Percentiles rank a stretch among this genome's conserved stretches.
phyloP scores from a whole-genome alignment of 2,888 invertebrate genomes.

The Drosophila acutilabella region DNA sequence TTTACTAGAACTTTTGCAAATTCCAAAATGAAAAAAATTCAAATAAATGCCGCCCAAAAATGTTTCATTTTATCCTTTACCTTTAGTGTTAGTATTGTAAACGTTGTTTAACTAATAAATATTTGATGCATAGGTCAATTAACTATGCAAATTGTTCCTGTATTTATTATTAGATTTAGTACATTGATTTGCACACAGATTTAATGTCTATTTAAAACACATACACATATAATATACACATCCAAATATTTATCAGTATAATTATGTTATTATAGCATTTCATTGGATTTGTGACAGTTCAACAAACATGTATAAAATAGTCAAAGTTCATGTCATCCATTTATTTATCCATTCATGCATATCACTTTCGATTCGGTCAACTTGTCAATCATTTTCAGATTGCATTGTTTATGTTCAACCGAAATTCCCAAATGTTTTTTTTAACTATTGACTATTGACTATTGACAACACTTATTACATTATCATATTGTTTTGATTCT shows the following conservation, averaged over 20 bases:
- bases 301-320: conserved; percentile 1
- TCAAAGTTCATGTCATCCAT: background rate
- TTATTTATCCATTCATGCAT: conserved; percentile 6
- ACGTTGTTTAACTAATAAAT: conserved; percentile 5
- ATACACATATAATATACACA: conserved; percentile 9
- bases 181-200: conserved; percentile 8
- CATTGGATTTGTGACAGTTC: background rate
- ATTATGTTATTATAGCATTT: background rate
- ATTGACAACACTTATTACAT: conserved; percentile 8
- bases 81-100: conserved; percentile 10
- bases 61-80: conserved; percentile 12
- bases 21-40: conserved; percentile 37
- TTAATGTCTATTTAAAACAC: no score
- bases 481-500: background rate
- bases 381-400: conserved; percentile 14
- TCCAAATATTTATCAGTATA: background rate
- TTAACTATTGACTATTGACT: conserved; percentile 11
- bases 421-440: conserved; percentile 1
- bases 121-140: background rate
- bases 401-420: background rate
- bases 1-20: conserved; percentile 30
- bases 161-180: conserved; percentile 34
- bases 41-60: conserved; percentile 40
- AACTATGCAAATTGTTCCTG: conserved; percentile 41
- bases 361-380: conserved; percentile 30